phyloP scores from a whole-genome alignment of 2,888 invertebrate genomes.

The Cerceris rybyensis region DNA sequence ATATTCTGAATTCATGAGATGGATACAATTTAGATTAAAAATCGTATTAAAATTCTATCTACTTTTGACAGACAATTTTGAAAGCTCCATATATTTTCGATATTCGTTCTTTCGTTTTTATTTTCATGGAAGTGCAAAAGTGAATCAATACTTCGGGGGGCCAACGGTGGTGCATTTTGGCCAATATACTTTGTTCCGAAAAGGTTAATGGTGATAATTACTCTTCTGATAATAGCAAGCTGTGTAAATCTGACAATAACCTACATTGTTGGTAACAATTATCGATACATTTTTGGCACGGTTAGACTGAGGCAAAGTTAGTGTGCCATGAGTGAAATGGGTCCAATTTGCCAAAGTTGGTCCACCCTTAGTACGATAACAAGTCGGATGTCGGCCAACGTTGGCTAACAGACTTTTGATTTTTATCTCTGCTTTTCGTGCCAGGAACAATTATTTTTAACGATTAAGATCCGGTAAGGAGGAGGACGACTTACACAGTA shows the following conservation, averaged over 20 bases:
- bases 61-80: too few species aligned
- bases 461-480: slow-evolving; percentile 53
- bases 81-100: too few species aligned
- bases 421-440: slow-evolving; percentile 50
- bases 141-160: too few species aligned
- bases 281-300: slow-evolving; percentile 46
- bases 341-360: slow-evolving; percentile 39
- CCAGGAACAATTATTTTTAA: slow-evolving; percentile 66
- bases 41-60: too few species aligned
- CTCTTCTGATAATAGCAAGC: not conserved
- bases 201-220: too few species aligned
- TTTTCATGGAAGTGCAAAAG: too few species aligned
- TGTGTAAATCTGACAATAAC: not conserved
- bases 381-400: slow-evolving; percentile 44
- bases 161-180: too few species aligned
- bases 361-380: slow-evolving; percentile 46
- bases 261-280: slow-evolving; percentile 26
- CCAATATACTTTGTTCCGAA: too few species aligned
- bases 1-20: too few species aligned
- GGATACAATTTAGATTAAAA: too few species aligned
- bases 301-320: slow-evolving; percentile 26
- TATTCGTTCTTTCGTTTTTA: too few species aligned
- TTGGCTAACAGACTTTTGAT: slow-evolving; percentile 42
- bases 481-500: slow-evolving; percentile 12
- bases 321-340: slow-evolving; percentile 34